phyloP scores from a whole-genome alignment of 2,797 vertebrate species.

The Pitangus sulphuratus region DNA sequence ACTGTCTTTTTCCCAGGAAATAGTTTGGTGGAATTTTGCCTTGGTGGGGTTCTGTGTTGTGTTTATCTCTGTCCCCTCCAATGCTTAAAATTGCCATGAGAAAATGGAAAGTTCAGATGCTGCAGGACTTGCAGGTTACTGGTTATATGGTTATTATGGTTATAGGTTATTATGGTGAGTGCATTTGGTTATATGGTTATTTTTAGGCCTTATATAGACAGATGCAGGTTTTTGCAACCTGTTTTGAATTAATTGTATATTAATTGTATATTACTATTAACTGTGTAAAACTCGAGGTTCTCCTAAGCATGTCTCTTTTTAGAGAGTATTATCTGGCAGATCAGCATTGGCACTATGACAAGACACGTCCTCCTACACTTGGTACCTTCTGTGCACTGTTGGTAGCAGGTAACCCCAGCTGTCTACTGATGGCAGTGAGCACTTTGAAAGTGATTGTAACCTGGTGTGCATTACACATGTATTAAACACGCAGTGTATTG shows the following conservation, averaged over 20 bases:
- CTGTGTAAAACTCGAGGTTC: neutral
- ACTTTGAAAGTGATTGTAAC: neutral
- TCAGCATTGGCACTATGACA: neutral
- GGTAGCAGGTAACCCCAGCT: neutral
- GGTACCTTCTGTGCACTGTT: neutral
- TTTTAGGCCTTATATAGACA: neutral
- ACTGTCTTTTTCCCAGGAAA: constrained; percentile 28
- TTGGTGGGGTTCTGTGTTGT: neutral
- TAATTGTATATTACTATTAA: neutral
- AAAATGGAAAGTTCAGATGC: constrained; percentile 20
- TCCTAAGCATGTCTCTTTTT: neutral
- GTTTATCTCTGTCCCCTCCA: neutral
- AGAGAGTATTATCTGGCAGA: neutral
- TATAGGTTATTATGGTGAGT: too few species aligned
- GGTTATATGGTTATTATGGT: too few species aligned
- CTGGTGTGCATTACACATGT: neutral
- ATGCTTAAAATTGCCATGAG: neutral
- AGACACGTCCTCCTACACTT: neutral
- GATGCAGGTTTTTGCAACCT: neutral
- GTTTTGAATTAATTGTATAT: neutral
- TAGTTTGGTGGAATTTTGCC: neutral
- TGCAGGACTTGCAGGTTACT: neutral
- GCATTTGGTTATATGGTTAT: too few species aligned
- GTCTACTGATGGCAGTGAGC: neutral
- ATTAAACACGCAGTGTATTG: neutral